These are phyloP conservation scores for Lordiphosa clarofinis DNA, from an alignment of 1,140 invertebrate genomes.

Conservation along the genomic window DNA sequence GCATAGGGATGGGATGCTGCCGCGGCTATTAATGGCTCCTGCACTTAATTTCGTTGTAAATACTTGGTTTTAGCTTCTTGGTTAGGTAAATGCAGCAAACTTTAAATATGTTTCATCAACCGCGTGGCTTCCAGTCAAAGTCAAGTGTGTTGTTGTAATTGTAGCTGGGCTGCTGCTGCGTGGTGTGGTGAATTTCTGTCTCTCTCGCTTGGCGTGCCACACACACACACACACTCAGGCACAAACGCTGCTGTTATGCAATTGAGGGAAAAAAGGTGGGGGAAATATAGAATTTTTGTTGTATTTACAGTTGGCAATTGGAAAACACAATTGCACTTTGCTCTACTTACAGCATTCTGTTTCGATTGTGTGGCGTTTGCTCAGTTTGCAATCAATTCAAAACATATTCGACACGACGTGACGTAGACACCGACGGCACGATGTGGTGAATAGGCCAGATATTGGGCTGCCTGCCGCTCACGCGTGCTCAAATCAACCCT, in stretches of 20 bases:
- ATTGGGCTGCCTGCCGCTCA: constrained; percentile 9
- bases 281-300: constrained; percentile 6
- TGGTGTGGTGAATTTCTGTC: constrained; percentile 61
- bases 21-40: constrained; percentile 10
- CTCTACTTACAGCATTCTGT: constrained; percentile 61
- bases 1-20: constrained; percentile 24
- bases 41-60: constrained; percentile 26
- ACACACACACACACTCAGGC: constrained; percentile 69
- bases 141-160: constrained; percentile 23
- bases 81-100: constrained; percentile 22
- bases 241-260: constrained; percentile 69
- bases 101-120: background rate
- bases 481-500: constrained; percentile 7
- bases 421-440: constrained; percentile 59
- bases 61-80: constrained; percentile 8
- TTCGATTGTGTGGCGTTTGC: constrained; percentile 34
- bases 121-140: constrained; percentile 11
- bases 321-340: background rate
- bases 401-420: constrained; percentile 63
- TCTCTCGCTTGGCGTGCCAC: constrained; percentile 48
- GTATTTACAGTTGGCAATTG: background rate
- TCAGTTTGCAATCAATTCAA: constrained; percentile 43
- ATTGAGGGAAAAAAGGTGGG: constrained; percentile 53
- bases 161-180: constrained; percentile 16
- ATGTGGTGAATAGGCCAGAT: constrained; percentile 28